These are phyloP conservation scores for Pentamera pediparva DNA, from an alignment of 53 echinoderm and acorn worm species.

Conservation along the genomic window DNA sequence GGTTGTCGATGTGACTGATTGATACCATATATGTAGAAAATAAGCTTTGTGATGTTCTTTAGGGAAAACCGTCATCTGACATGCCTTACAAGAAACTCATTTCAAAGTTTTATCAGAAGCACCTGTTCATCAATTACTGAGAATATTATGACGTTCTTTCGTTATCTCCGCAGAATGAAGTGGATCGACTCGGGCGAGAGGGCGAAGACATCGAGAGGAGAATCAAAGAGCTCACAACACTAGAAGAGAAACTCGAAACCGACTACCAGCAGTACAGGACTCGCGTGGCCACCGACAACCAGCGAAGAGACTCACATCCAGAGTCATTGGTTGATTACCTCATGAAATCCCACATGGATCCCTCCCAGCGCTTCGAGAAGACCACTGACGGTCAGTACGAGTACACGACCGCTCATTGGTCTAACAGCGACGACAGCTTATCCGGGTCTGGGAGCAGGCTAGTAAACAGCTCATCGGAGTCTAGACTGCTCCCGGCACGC, in stretches of 20 bases:
- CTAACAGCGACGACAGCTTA: constrained; percentile 19
- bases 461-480: constrained; percentile 5
- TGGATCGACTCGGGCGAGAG: constrained; percentile 77
- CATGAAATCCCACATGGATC: constrained; percentile 20
- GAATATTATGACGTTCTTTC: too few species aligned
- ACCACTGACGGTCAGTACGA: constrained; percentile 27
- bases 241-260: constrained; percentile 25
- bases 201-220: constrained; percentile 87
- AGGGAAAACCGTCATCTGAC: too few species aligned
- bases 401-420: constrained; percentile 15
- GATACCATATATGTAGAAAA: too few species aligned
- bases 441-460: constrained; percentile 12
- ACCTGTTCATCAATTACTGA: too few species aligned
- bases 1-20: too few species aligned
- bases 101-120: too few species aligned
- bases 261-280: constrained; percentile 45
- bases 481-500: constrained; percentile 9
- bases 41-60: too few species aligned
- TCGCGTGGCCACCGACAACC: background rate
- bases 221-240: constrained; percentile 74
- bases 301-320: background rate
- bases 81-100: too few species aligned
- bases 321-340: constrained; percentile 20
- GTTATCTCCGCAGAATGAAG: constrained; percentile 78
- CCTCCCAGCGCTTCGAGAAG: constrained; percentile 4